Base-by-base conservation (phyloP, 2,797 vertebrate species). In the Ctenosaura bakeri region DNA sequence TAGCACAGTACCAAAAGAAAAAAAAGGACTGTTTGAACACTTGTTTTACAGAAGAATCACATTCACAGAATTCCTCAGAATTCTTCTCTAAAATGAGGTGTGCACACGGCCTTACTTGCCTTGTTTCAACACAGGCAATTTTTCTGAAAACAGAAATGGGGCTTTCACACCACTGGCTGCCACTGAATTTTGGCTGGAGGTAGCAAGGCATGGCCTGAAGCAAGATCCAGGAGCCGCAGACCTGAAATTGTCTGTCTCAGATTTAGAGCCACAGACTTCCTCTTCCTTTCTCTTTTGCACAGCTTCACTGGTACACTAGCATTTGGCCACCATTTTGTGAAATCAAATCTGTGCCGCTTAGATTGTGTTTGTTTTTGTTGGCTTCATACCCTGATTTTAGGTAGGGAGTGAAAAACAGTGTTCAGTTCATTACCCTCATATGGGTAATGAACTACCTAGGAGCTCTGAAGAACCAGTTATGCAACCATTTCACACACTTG, bases 401-500 rank as follows among this genome's bases (percentile, higher is more conserved):
- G n/a, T n/a, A 42, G 16, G 62, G 52, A 32, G 35, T 35, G 26
- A 26, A 42, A 74, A 76, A 46, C 42, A 50, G 1, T 12, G 24
- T 20, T 54, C 8, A 22, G n/a, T n/a, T 82, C 62, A 32, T 50
- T 83, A 66, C 56, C 69, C 38, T 22, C 52, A 2, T 6, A 18
- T 35, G 38, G 3, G 29, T 42, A 89, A 74, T 86, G 42, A 42
- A 42, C 73, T 29, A 62, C 9, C 38, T 13, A 71, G 71, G 52
- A 42, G 16, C 46, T 85, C n/a, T 12, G 56, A 50, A 86, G 84
- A 83, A 66, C 69, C n/a, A 66, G 89, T 90, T 90, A 54, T n/a
- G 42, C 82, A 77, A 85, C 56, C n/a, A 18, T 5, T 50, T 64
- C 29, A 54, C 42, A 64, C 42, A 83, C 71, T 83, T 32, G 29